Base-by-base conservation (phyloP, 2,888 invertebrate genomes). In the Cinara cedri region DNA sequence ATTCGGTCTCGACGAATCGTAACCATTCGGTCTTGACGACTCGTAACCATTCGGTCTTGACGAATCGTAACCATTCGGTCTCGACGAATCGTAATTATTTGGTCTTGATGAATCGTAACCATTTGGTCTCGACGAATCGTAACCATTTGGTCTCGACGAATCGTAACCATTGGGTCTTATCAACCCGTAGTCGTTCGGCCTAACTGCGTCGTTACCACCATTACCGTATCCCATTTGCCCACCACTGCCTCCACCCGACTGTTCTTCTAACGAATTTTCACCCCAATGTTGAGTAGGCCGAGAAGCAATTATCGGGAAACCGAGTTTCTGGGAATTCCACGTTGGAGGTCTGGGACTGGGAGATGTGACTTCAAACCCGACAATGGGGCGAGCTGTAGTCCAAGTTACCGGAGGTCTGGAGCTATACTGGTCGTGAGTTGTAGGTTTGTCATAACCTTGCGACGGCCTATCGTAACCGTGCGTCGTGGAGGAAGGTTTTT, bases 271-370 rank as follows among this genome's bases (percentile, higher is more conserved):
- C 6, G 78, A 78, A 34, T 78, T 78, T 49, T 78, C 78, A 13
- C 78, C 78, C 78, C 78, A 78, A 21, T 78, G 66, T 11, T 78
- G 78, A 42, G 60, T 68, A 11, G 78, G 78, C 10, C 78, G 16
- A 26, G 78, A 78, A 42, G 78, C 60, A 0, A 74, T 54, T 10
- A n/a, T n/a, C 4, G 60, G 68, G 19, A 51, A 60, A 42, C 54
- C n/a, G 3, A 68, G 78, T 70, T 42, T 70, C 34, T 51, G 78
- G n/a, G 60, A 34, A 24, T 24, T 42, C 60, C 63, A 51, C 3
- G 24, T 8, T 1, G 21, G 21, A 0, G 78, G 78, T 19, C 60
- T 34, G 0, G 57, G 16, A 11, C 60, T 34, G 0, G 57, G 16
- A 11, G 76, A 19, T 4, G 76, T 68, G 11, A 55, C 68, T 21